phyloP scores from a whole-genome alignment of 2,113 vertebrate genomes.

The Melanotaenia duboulayi region DNA sequence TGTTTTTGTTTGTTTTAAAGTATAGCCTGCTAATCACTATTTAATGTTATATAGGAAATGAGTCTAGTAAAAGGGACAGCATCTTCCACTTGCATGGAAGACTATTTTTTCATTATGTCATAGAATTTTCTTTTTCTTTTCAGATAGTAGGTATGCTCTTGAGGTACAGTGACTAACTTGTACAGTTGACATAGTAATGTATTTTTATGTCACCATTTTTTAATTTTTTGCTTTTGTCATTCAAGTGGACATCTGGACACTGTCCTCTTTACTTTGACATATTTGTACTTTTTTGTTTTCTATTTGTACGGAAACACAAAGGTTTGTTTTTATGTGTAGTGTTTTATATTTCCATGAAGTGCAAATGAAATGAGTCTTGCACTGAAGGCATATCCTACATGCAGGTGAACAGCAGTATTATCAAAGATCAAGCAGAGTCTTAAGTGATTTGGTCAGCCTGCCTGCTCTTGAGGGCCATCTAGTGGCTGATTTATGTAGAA shows the following conservation, averaged over 20 bases:
- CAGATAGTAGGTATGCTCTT: conserved; percentile 73
- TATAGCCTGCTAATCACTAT: conserved; percentile 84
- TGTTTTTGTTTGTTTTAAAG: conserved; percentile 36
- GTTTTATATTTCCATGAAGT: conserved; percentile 63
- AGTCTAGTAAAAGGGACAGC: conserved; percentile 79
- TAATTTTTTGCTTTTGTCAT: conserved; percentile 47
- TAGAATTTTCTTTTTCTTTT: conserved; percentile 62
- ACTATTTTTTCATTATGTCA: conserved; percentile 77
- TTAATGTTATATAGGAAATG: conserved; percentile 81
- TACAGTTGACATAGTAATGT: conserved; percentile 80
- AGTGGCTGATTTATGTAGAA: conserved; percentile 59
- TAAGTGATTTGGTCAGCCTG: conserved; percentile 49
- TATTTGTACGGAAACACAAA: conserved; percentile 50
- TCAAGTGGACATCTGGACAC: conserved; percentile 48
- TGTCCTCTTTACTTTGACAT: conserved; percentile 60
- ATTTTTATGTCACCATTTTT: conserved; percentile 71
- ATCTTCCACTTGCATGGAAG: conserved; percentile 77
- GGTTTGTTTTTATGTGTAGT: conserved; percentile 63
- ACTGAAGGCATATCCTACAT: conserved; percentile 82
- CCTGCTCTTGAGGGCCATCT: conserved; percentile 68
- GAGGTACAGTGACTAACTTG: conserved; percentile 81
- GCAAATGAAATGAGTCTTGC: conserved; percentile 77
- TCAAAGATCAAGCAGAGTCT: conserved; percentile 76
- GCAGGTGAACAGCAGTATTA: conserved; percentile 83
- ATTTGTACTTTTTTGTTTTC: conserved; percentile 65